These are phyloP conservation scores for Nixonia krombeini DNA, from an alignment of 1,140 invertebrate genomes.

Conservation along the genomic window DNA sequence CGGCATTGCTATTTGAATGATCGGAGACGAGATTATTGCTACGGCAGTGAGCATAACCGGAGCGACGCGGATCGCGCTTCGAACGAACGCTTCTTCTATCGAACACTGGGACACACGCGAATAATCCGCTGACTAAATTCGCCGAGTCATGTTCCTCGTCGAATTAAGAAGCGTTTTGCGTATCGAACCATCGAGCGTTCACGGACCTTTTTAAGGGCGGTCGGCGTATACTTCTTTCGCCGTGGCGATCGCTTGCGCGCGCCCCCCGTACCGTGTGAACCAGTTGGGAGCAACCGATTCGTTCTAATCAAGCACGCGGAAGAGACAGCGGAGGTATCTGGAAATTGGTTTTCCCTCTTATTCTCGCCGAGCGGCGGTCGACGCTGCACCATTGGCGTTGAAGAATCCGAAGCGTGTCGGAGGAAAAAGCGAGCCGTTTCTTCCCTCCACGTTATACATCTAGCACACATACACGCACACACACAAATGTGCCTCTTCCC, in stretches of 20 bases:
- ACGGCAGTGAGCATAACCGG: conserved; percentile 3
- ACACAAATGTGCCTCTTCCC: no score
- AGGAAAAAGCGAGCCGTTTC: background rate
- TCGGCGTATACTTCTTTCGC: conserved; percentile 28
- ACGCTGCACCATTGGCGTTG: background rate
- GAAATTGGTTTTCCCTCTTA: conserved; percentile 52
- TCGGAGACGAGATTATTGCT: conserved; percentile 43
- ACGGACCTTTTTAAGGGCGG: conserved; percentile 13
- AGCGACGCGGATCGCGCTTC: conserved; percentile 1
- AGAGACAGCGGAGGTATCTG: conserved; percentile 37
- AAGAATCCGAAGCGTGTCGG: conserved; percentile 3
- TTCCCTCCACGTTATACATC: conserved; percentile 4
- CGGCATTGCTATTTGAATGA: conserved; percentile 49
- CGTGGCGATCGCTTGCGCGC: conserved; percentile 20
- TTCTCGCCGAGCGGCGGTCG: conserved; percentile 4
- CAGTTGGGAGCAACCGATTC: conserved; percentile 49
- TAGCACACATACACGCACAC: no score
- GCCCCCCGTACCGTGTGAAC: conserved; percentile 41
- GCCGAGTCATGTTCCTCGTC: background rate
- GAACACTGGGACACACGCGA: background rate
- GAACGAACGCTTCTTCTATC: no score
- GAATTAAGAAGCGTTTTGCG: no score
- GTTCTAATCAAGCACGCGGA: conserved; percentile 49
- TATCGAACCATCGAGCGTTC: no score
- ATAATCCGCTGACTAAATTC: background rate